phyloP scores from a whole-genome alignment of 2,888 invertebrate species.

The Dynastes tityus region DNA sequence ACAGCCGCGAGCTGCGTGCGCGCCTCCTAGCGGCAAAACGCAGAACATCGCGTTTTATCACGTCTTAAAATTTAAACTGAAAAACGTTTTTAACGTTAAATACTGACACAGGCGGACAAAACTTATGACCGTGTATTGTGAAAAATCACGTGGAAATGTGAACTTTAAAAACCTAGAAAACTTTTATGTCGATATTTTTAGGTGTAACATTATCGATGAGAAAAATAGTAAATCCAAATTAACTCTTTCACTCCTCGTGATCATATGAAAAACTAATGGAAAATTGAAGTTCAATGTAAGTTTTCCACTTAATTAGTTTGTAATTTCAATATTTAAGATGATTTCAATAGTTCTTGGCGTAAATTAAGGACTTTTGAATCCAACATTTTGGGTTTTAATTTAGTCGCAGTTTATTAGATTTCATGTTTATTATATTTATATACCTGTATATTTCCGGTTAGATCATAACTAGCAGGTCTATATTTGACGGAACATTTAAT shows the following conservation, averaged over 20 bases:
- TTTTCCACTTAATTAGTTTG: not conserved
- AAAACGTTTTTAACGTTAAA: not conserved
- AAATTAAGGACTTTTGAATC: no score
- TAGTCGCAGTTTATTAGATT: no score
- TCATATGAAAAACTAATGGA: not conserved
- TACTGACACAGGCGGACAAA: not conserved
- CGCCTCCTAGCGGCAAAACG: constrained; percentile 59
- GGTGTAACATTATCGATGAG: constrained; percentile 6
- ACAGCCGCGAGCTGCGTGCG: constrained; percentile 60
- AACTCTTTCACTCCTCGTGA: not conserved
- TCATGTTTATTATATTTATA: no score
- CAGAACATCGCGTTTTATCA: constrained; percentile 53
- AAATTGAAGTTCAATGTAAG: constrained; percentile 24
- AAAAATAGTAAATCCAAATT: not conserved
- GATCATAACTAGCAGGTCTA: no score
- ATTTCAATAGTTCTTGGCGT: no score
- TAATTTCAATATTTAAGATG: not conserved
- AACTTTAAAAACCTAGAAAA: not conserved
- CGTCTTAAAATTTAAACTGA: constrained; percentile 40
- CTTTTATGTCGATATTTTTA: constrained; percentile 8
- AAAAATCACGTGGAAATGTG: constrained; percentile 30
- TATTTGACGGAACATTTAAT: no score
- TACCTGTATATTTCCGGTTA: no score
- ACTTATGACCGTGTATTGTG: constrained; percentile 1
- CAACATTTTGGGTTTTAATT: no score